Conservation (phyloP, 2,888 invertebrate species). For the Ctenicera cuprea region DNA sequence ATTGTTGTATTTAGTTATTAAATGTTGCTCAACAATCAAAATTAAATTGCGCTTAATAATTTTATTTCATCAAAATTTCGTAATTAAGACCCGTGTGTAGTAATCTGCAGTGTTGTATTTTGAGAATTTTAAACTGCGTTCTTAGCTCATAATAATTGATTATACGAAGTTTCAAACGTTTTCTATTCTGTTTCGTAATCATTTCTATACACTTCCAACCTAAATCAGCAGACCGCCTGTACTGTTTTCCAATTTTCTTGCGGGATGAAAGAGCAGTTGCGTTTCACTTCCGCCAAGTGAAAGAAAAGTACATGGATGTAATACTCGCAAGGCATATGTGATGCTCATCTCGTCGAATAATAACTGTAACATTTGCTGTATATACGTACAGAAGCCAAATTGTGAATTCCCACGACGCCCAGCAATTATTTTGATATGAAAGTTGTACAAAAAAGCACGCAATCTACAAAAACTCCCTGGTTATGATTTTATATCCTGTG, state of each 20-base stretch:
- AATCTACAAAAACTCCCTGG: neutral
- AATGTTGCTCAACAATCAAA: no score
- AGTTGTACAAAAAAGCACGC: conserved; percentile 10
- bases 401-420: conserved; percentile 32
- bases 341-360: neutral
- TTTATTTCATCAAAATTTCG: no score
- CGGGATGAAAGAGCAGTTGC: conserved; percentile 27
- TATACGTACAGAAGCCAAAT: conserved; percentile 1
- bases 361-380: conserved; percentile 26
- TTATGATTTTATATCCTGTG: neutral
- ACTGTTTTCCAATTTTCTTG: conserved; percentile 33
- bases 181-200: conserved; percentile 4
- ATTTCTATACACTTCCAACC: neutral
- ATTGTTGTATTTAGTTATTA: no score
- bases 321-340: conserved; percentile 21
- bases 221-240: conserved; percentile 24
- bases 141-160: no score
- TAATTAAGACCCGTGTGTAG: no score
- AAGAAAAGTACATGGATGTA: conserved; percentile 14
- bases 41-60: no score
- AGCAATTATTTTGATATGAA: conserved; percentile 1
- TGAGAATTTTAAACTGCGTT: no score
- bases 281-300: conserved; percentile 38
- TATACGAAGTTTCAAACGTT: neutral
- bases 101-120: no score